A percentile compares a stretch with the other conserved stretches of the same genome.
phyloP scores from a whole-genome alignment of 2,888 invertebrate species.

The Sphaeridia pumilis region DNA sequence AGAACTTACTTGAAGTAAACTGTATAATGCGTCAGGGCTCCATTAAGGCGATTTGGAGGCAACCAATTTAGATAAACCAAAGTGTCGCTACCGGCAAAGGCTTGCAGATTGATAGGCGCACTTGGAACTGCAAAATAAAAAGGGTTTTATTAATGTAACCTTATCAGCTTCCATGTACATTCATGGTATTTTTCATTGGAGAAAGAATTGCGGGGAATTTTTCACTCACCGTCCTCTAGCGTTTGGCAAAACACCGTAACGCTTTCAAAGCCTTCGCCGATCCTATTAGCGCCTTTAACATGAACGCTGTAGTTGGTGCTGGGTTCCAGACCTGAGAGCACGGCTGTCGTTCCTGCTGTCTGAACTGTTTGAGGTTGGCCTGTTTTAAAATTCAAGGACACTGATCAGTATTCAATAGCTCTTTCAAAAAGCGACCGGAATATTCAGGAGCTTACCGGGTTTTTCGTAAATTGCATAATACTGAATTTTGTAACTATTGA shows the following conservation, averaged over 20 bases:
- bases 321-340: conserved; percentile 28
- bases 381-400: too few species aligned
- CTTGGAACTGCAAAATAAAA: conserved; percentile 24
- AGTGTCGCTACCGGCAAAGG: conserved; percentile 29
- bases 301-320: conserved; percentile 34
- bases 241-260: conserved; percentile 32
- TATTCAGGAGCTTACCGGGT: too few species aligned
- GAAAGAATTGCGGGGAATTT: conserved; percentile 1
- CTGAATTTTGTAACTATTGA: conserved; percentile 30
- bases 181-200: background rate
- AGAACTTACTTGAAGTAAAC: conserved; percentile 31
- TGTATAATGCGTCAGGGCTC: conserved; percentile 29
- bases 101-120: conserved; percentile 30
- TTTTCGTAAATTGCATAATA: conserved; percentile 31
- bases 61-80: conserved; percentile 33
- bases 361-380: conserved; percentile 21
- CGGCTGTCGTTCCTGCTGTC: conserved; percentile 28
- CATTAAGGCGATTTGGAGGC: conserved; percentile 27
- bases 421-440: too few species aligned
- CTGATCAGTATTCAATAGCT: too few species aligned
- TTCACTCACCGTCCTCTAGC: conserved; percentile 29
- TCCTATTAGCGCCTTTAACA: conserved; percentile 28
- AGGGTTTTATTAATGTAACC: background rate
- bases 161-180: too few species aligned
- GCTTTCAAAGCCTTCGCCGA: conserved; percentile 30